These are phyloP conservation scores for Dromiciops gliroides DNA, from an alignment of 2,113 vertebrate genomes.

Conservation along the genomic window DNA sequence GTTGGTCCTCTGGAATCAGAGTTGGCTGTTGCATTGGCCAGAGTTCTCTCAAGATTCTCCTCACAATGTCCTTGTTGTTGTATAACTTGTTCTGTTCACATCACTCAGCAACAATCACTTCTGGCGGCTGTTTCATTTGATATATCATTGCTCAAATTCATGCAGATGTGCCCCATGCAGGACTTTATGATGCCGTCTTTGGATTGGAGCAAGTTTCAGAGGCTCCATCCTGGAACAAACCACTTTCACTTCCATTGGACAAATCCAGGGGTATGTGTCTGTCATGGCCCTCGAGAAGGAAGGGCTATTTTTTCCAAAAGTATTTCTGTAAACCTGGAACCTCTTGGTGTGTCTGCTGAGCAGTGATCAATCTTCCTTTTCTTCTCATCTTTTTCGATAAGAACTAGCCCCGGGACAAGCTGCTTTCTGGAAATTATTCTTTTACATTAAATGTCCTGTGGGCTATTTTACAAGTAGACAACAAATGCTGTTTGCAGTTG, in stretches of 20 bases:
- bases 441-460: not conserved
- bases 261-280: not conserved
- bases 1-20: not conserved
- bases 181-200: not conserved
- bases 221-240: not conserved
- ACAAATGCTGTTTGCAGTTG: no score
- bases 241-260: not conserved
- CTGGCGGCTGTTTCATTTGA: not conserved
- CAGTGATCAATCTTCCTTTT: not conserved
- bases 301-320: not conserved
- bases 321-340: not conserved
- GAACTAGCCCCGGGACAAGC: not conserved
- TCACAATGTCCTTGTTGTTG: not conserved
- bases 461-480: not conserved
- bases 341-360: not conserved
- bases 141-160: not conserved
- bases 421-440: not conserved
- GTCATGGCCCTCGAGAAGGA: not conserved
- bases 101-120: not conserved
- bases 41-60: not conserved
- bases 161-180: not conserved
- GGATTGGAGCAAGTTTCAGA: not conserved
- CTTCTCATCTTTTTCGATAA: not conserved
- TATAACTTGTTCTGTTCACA: not conserved
- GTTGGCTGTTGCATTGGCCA: not conserved